Conservation (phyloP, 2,888 invertebrate species). For the Clunio marinus region DNA sequence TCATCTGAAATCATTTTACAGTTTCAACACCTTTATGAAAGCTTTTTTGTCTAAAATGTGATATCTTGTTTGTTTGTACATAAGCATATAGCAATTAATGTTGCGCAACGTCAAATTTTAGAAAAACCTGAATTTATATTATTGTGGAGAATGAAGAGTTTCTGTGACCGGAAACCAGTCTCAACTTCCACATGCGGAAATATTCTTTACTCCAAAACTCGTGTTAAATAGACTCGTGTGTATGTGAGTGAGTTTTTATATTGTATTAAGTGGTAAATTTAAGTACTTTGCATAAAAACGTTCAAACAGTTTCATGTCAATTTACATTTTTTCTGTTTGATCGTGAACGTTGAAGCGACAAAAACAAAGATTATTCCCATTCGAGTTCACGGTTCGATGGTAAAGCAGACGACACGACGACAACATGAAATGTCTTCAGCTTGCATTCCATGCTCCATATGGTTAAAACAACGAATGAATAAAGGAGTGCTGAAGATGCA, state of each 20-base stretch:
- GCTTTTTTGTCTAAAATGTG: no score
- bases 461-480: background rate
- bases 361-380: conserved; percentile 33
- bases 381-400: conserved; percentile 29
- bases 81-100: no score
- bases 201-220: conserved; percentile 7
- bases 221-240: background rate
- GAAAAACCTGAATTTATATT: no score
- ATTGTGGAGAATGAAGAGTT: background rate
- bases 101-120: no score
- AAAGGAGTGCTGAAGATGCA: conserved; percentile 28
- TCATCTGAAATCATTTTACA: no score
- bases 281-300: conserved; percentile 13
- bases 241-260: background rate
- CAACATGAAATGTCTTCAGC: background rate
- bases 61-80: no score
- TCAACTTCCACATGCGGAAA: conserved; percentile 31
- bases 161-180: conserved; percentile 31
- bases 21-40: no score
- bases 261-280: conserved; percentile 11
- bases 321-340: conserved; percentile 25
- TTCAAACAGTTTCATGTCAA: conserved; percentile 25
- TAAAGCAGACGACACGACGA: conserved; percentile 25
- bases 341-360: background rate
- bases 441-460: background rate